These are phyloP conservation scores for Eupsittula cactorum DNA, from an alignment of 2,113 vertebrate species.

Conservation along the genomic window DNA sequence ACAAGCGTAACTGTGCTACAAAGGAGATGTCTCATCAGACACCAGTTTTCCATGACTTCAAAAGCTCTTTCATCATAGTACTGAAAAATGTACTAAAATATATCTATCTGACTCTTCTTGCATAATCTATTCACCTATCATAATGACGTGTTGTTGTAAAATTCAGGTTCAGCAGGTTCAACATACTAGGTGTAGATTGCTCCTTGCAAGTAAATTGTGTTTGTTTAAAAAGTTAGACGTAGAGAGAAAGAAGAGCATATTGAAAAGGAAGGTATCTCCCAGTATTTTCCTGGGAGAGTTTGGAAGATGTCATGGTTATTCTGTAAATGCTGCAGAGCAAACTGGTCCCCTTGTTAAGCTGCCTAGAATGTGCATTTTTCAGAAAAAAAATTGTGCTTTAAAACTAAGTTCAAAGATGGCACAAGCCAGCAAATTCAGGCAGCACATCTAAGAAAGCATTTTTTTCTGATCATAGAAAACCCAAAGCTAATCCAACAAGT, in stretches of 20 bases:
- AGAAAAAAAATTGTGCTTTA: background rate
- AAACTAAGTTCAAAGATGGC: background rate
- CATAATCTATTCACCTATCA: background rate
- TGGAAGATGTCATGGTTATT: background rate
- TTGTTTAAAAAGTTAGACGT: background rate
- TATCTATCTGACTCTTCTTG: background rate
- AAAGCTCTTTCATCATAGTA: background rate
- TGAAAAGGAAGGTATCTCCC: background rate
- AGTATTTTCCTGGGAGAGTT: background rate
- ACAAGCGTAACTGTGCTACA: background rate
- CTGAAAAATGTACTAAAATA: background rate
- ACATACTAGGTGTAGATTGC: background rate
- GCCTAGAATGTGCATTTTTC: background rate
- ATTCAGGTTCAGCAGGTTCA: constrained; percentile 22
- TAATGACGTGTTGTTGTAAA: background rate
- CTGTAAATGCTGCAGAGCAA: background rate
- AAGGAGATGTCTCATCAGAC: background rate
- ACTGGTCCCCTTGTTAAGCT: background rate
- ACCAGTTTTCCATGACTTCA: background rate
- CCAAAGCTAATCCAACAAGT: background rate
- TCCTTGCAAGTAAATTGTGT: background rate
- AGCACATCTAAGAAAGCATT: background rate
- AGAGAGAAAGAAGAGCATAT: background rate
- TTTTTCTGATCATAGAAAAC: constrained; percentile 1
- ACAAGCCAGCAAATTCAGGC: background rate